Base-by-base conservation (phyloP, 2,888 invertebrate species). In the Leptarthrus brevirostris region DNA sequence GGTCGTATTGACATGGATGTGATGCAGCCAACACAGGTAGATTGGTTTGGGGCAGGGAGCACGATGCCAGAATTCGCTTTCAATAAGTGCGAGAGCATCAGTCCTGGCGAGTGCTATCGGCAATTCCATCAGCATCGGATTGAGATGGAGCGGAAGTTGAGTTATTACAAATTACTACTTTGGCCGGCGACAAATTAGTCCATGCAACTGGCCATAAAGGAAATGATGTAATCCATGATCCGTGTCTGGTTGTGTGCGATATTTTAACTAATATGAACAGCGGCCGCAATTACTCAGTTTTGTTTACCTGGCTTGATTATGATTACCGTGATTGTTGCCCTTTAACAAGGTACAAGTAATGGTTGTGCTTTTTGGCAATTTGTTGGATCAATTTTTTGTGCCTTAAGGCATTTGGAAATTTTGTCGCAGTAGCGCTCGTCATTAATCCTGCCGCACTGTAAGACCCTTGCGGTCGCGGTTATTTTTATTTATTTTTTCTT, bases 151-250 rank as follows among this genome's bases (percentile, higher is more conserved):
- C 73, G 73, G 73, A 74, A 74, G 69, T 74, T 16, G 30, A 47
- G 47, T 49, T 58, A 34, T 61, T 40, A 30, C 44, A 49, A 44
- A 72, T 54, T 52, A 20, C 22, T 14, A 40, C 53, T 26, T 16
- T 14, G 20, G 69, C 69, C 47, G 12, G 22, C 72, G 54, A 24
- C 49, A 58, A 58, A 61, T 72, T 72, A 61, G 61, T 49, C 58
- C 58, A 49, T 47, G 72, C 72, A 61, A 72, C 72, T 56, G 49
- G 49, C 61, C 72, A 47, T 72, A 49, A 26, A 69, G 69, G 69
- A 69, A 52, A 16, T 52, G 69, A 69, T 69, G 69, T 49, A 69
- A 52, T 6, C 22, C 40, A 20, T 12, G 61, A 6, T 44, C 22
- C 52, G 49, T 20, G 49, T 6, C 49, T 22, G 64, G 4, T 44